A percentile compares a stretch with the other conserved stretches of the same genome.
phyloP scores from a whole-genome alignment of 2,113 vertebrate genomes.

The Bujurquina vittata region DNA sequence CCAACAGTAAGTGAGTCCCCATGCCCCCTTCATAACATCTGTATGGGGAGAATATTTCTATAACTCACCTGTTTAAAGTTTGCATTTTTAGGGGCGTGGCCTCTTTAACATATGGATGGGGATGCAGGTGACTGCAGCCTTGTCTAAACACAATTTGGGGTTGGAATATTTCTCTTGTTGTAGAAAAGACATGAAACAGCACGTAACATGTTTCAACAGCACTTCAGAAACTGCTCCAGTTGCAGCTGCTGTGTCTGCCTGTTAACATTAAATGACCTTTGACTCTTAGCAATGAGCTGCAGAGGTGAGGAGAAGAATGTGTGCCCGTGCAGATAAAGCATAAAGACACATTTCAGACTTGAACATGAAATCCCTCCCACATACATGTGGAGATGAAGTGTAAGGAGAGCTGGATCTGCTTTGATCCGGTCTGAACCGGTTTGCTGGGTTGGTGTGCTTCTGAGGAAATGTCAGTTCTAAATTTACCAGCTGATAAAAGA shows the following conservation, averaged over 20 bases:
- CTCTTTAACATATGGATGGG: not conserved
- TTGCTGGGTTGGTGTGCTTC: conserved; percentile 5
- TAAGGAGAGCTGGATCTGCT: not conserved
- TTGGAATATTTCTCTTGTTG: not conserved
- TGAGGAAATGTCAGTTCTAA: conserved; percentile 75
- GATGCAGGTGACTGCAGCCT: too few relatives aligned
- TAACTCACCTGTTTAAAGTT: not conserved
- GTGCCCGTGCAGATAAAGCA: rapidly evolving
- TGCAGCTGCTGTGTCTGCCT: too few relatives aligned
- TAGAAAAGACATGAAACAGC: not conserved
- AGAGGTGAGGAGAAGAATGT: not conserved
- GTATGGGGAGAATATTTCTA: not conserved
- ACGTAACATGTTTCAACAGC: not conserved
- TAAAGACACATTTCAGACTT: not conserved
- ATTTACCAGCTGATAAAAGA: conserved; percentile 55
- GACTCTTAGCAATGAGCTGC: not conserved
- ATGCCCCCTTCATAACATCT: too few relatives aligned
- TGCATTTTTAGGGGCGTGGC: not conserved
- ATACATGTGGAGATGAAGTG: not conserved
- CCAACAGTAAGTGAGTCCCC: not conserved
- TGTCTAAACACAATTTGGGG: not conserved
- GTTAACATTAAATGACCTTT: not conserved
- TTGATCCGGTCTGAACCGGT: conserved; percentile 50
- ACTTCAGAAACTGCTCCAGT: too few relatives aligned
- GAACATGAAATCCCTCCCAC: not conserved